Conservation (phyloP, 2,888 invertebrate genomes). For the Acronicta aceris region DNA sequence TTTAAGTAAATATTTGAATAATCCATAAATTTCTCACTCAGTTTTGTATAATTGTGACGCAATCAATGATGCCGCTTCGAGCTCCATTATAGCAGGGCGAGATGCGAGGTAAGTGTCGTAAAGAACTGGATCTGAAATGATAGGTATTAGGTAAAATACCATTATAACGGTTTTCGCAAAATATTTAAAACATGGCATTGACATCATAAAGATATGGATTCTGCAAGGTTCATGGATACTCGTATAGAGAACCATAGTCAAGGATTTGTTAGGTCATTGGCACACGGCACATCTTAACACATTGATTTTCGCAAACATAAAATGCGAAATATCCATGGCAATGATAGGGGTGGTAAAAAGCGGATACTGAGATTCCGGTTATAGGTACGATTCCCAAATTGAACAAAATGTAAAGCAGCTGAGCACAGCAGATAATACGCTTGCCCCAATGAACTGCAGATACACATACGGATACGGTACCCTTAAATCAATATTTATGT, state of each 20-base stretch:
- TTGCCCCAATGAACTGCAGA: too few species aligned
- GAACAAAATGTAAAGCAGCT: too few species aligned
- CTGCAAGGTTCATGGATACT: background rate
- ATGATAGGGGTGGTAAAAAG: too few species aligned
- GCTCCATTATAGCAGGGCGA: constrained; percentile 91
- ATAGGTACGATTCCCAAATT: too few species aligned
- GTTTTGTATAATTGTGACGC: constrained; percentile 85
- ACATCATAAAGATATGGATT: background rate
- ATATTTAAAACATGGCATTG: background rate
- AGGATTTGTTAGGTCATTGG: background rate
- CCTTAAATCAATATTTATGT: too few species aligned
- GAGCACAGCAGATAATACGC: too few species aligned
- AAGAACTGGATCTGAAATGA: constrained; percentile 75
- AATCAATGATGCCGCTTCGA: constrained; percentile 89
- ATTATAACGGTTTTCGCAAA: constrained; percentile 2
- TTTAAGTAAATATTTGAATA: constrained; percentile 10
- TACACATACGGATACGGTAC: too few species aligned
- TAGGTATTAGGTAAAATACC: constrained; percentile 1
- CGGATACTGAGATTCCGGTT: too few species aligned
- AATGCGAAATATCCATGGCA: too few species aligned
- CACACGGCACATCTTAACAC: too few species aligned
- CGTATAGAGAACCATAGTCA: background rate
- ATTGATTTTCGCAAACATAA: too few species aligned
- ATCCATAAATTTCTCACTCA: constrained; percentile 73
- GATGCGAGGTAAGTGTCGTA: constrained; percentile 90